Evolutionary conservation across 1,140 invertebrate species (phyloP).

Genomic region (Drosophila hydei): DNA sequence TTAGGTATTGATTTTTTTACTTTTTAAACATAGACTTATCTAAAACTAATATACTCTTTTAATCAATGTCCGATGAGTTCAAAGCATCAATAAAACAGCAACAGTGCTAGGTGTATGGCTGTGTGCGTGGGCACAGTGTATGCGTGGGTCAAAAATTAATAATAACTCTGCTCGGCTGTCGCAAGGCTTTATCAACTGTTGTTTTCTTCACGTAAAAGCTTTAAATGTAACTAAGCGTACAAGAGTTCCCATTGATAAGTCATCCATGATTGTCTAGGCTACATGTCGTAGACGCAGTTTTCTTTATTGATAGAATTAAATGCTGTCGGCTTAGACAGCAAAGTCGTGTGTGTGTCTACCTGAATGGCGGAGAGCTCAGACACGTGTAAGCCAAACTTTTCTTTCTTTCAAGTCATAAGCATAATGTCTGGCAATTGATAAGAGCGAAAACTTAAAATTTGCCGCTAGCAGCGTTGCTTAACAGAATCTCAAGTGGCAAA

Average conservation of each 20-base stretch:
- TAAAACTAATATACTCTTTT: too few relatives aligned
- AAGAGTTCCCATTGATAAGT: not conserved
- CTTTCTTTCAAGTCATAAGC: constrained; percentile 32
- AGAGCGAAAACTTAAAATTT: constrained; percentile 35
- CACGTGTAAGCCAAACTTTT: constrained; percentile 40
- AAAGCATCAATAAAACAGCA: constrained; percentile 4
- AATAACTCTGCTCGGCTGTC: constrained; percentile 28
- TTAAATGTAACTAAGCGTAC: constrained; percentile 24
- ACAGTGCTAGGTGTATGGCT: constrained; percentile 7
- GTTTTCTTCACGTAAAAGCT: constrained; percentile 7
- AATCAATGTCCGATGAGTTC: too few relatives aligned
- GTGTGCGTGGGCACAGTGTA: not conserved
- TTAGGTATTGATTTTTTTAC: too few relatives aligned
- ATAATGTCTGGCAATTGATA: constrained; percentile 46
- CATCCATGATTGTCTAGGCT: constrained; percentile 27
- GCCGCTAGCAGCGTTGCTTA: constrained; percentile 27
- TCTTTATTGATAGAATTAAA: constrained; percentile 19
- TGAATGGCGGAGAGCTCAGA: constrained; percentile 8
- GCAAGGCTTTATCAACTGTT: constrained; percentile 25
- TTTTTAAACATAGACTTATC: too few relatives aligned
- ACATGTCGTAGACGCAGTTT: constrained; percentile 42
- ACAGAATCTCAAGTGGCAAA: constrained; percentile 72
- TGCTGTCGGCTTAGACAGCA: constrained; percentile 41
- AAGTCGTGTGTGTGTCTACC: constrained; percentile 12
- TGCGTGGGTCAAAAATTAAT: constrained; percentile 26